Conservation (phyloP, 1,140 invertebrate species). For the Drosophila jambulina region DNA sequence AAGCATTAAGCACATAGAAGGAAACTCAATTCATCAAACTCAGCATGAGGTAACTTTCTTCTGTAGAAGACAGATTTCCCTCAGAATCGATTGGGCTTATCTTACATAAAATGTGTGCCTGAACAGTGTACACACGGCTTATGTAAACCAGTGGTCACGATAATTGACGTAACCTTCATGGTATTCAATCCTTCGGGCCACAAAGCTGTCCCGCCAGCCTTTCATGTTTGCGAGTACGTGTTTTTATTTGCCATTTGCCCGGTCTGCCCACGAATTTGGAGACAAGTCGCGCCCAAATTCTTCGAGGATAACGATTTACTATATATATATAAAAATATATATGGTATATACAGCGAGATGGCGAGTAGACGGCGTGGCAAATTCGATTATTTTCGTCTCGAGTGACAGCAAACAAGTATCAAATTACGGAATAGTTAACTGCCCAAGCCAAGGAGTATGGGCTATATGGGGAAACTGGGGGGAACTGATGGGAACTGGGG, state of each 20-base stretch:
- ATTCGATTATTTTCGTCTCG: slow-evolving; percentile 83
- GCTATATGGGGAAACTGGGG: not conserved
- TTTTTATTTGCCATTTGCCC: slow-evolving; percentile 35
- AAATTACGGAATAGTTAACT: slow-evolving; percentile 83
- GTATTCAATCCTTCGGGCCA: slow-evolving; percentile 36
- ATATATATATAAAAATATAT: not conserved
- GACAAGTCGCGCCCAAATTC: slow-evolving; percentile 51
- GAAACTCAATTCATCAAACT: not conserved
- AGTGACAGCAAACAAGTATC: slow-evolving; percentile 82
- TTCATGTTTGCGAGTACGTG: slow-evolving; percentile 22
- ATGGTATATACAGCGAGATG: not conserved
- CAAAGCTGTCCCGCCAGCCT: slow-evolving; percentile 5
- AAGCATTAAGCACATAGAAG: not conserved
- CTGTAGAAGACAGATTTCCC: slow-evolving; percentile 8
- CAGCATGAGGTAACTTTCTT: not conserved
- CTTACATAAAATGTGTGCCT: slow-evolving; percentile 13
- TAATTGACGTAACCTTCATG: slow-evolving; percentile 40
- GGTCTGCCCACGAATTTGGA: slow-evolving; percentile 64
- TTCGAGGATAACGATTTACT: slow-evolving; percentile 5
- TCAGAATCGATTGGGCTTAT: slow-evolving; percentile 22
- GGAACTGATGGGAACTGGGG: not conserved
- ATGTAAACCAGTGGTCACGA: slow-evolving; percentile 32
- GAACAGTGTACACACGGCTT: slow-evolving; percentile 15
- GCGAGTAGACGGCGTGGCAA: slow-evolving; percentile 56
- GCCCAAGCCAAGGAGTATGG: slow-evolving; percentile 19